A percentile compares a stretch with the other conserved stretches of the same genome.
These are phyloP conservation scores for Eidolon helvum DNA, from an alignment of 2,113 vertebrate species.

Conservation along the genomic window DNA sequence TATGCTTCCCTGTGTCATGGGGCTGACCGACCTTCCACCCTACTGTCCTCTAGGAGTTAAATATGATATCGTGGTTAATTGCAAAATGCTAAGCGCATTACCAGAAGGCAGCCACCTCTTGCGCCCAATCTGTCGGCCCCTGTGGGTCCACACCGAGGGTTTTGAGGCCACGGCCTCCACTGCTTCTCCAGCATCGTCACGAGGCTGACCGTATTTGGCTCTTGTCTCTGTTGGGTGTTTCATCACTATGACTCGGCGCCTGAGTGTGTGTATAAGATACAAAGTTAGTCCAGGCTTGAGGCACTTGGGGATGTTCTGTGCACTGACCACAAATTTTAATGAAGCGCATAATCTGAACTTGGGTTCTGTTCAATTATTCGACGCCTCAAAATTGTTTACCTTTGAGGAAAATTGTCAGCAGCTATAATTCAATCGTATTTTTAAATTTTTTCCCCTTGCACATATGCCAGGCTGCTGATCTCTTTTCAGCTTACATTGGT, in stretches of 20 bases:
- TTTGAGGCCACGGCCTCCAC: background rate
- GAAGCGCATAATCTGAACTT: slow-evolving; percentile 28
- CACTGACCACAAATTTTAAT: slow-evolving; percentile 19
- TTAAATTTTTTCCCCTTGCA: background rate
- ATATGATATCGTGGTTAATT: background rate
- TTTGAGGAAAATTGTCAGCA: slow-evolving; percentile 27
- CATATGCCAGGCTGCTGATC: background rate
- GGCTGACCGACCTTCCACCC: background rate
- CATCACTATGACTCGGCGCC: slow-evolving; percentile 1
- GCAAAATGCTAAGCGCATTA: background rate
- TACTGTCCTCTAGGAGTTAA: background rate
- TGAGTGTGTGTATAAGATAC: background rate
- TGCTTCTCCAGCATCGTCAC: background rate
- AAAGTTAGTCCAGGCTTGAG: background rate
- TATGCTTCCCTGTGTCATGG: background rate
- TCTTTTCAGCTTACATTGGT: background rate
- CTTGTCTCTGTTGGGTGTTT: background rate
- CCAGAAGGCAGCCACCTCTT: background rate
- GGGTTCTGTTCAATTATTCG: slow-evolving; percentile 27
- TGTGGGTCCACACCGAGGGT: background rate
- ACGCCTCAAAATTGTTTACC: slow-evolving; percentile 28
- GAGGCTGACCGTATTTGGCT: background rate
- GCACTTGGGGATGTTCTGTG: slow-evolving; percentile 25
- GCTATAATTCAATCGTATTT: background rate
- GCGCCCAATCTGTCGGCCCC: background rate